Conservation (phyloP, 2,797 vertebrate species). For the Urophycis tenuis region DNA sequence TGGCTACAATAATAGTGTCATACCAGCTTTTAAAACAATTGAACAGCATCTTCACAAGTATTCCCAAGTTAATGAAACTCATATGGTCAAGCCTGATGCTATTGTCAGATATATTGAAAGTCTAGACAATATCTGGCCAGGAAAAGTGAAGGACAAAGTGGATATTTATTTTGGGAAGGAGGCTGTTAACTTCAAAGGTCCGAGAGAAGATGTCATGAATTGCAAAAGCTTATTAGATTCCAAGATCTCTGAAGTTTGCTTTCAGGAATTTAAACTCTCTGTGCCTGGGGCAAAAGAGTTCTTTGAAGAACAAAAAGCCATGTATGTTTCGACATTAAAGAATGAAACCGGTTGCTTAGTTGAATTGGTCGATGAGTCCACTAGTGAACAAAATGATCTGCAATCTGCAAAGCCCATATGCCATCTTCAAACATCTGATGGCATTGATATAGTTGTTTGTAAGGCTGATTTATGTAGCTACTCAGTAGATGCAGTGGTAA, state of each 20-base stretch:
- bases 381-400: constrained; percentile 11
- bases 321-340: constrained; percentile 45
- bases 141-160: constrained; percentile 45
- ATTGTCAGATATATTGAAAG: constrained; percentile 66
- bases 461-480: constrained; percentile 73
- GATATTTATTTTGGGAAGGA: constrained; percentile 55
- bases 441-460: constrained; percentile 65
- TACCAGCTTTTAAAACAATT: constrained; percentile 48
- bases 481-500: constrained; percentile 73
- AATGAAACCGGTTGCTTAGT: constrained; percentile 65
- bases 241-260: constrained; percentile 50
- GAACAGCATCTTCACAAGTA: constrained; percentile 68
- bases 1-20: constrained; percentile 63
- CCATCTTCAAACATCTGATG: constrained; percentile 50
- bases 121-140: constrained; percentile 38
- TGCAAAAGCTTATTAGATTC: constrained; percentile 39
- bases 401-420: constrained; percentile 11
- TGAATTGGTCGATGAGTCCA: constrained; percentile 55
- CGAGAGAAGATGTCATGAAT: constrained; percentile 57
- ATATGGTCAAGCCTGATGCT: constrained; percentile 45
- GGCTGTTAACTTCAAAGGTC: constrained; percentile 69
- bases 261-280: constrained; percentile 49
- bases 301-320: constrained; percentile 61
- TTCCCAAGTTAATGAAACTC: constrained; percentile 49
- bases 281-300: constrained; percentile 72